Percentiles rank a stretch among this genome's conserved stretches.
Conservation (phyloP, 2,797 vertebrate genomes). For the Melanotaenia boesemani region DNA sequence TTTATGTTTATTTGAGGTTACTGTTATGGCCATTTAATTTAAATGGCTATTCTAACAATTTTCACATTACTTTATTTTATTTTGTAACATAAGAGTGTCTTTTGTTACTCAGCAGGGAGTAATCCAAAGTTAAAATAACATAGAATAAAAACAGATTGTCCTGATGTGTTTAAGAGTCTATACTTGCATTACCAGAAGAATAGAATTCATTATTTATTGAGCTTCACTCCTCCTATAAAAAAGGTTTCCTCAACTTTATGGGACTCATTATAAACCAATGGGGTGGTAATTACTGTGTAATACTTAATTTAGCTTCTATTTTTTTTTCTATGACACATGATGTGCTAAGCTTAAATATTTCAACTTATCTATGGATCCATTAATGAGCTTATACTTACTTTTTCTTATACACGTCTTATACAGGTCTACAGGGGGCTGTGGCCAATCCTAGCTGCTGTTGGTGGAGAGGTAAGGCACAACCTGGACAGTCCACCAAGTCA, state of each 20-base stretch:
- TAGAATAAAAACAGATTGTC: too few species aligned
- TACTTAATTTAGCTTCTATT: not conserved
- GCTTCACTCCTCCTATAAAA: not conserved
- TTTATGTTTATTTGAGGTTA: not conserved
- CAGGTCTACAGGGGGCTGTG: not conserved
- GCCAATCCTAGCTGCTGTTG: too few species aligned
- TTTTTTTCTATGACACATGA: not conserved
- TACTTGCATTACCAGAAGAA: not conserved
- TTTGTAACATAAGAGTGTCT: not conserved
- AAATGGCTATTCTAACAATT: not conserved
- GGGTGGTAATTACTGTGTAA: not conserved
- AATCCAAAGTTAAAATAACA: not conserved
- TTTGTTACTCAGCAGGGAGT: too few species aligned
- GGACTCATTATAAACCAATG: not conserved
- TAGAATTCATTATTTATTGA: not conserved
- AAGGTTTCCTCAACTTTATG: not conserved
- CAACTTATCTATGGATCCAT: too few species aligned
- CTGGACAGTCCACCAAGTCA: too few species aligned
- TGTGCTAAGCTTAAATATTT: too few species aligned
- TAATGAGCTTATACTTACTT: too few species aligned
- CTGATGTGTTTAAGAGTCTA: too few species aligned
- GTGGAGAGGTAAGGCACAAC: too few species aligned
- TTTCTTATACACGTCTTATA: too few species aligned
- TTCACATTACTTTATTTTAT: not conserved
- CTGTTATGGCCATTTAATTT: not conserved